Percentiles rank a stretch among this genome's conserved stretches.
These are phyloP conservation scores for Tetramorium alpestre DNA, from an alignment of 1,140 invertebrate species.

Conservation along the genomic window DNA sequence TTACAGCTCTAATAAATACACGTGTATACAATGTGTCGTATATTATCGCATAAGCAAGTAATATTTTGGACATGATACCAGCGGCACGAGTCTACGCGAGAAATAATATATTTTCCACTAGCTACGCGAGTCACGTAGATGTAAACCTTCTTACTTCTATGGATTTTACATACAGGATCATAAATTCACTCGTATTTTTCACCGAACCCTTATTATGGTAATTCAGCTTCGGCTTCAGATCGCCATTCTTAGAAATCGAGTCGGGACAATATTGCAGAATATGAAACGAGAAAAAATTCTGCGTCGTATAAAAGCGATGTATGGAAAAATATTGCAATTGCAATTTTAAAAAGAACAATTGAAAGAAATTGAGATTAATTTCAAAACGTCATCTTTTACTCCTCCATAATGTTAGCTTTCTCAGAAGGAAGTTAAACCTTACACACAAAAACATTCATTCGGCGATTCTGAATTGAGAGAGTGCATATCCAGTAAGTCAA, in stretches of 20 bases:
- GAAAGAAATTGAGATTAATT: background rate
- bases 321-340: background rate
- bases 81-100: background rate
- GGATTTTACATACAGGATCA: background rate
- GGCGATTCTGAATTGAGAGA: background rate
- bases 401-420: background rate
- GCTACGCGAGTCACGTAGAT: background rate
- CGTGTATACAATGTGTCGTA: background rate
- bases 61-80: background rate
- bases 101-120: constrained; percentile 8
- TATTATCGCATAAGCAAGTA: constrained; percentile 5
- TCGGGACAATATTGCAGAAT: background rate
- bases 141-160: constrained; percentile 1
- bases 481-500: background rate
- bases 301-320: background rate
- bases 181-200: constrained; percentile 28
- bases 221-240: background rate
- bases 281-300: background rate
- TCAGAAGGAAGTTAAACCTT: background rate
- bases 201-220: background rate
- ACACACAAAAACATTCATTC: background rate
- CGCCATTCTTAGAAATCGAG: background rate
- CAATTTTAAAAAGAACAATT: background rate
- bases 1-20: constrained; percentile 25
- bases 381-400: background rate